phyloP scores from a whole-genome alignment of 2,113 vertebrate genomes.

The Ictalurus furcatus region DNA sequence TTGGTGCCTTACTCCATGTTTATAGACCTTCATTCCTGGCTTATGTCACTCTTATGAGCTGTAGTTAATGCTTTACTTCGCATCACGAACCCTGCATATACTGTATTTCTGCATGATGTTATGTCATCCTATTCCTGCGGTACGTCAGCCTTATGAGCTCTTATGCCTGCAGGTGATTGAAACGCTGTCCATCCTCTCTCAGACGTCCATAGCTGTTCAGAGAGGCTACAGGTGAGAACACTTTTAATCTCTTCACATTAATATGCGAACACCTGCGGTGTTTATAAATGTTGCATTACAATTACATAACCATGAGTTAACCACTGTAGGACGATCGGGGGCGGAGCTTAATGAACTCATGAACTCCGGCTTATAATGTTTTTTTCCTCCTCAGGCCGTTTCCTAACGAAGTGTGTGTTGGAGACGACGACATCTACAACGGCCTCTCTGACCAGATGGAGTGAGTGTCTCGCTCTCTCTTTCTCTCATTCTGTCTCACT shows the following conservation, averaged over 20 bases:
- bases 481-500: neutral
- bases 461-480: slow-evolving; percentile 71
- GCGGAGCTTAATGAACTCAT: neutral
- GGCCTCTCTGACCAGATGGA: slow-evolving; percentile 91
- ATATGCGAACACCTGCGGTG: neutral
- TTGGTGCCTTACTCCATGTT: neutral
- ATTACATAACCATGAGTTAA: neutral
- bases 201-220: slow-evolving; percentile 21
- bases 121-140: neutral
- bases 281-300: neutral
- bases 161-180: slow-evolving; percentile 33
- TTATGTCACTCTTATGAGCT: neutral
- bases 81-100: neutral
- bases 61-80: neutral
- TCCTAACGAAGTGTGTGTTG: slow-evolving; percentile 75
- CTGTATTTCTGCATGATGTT: neutral
- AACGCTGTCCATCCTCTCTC: slow-evolving; percentile 47
- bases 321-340: neutral
- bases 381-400: slow-evolving; percentile 76
- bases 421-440: slow-evolving; percentile 88
- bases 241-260: neutral
- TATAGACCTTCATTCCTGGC: neutral
- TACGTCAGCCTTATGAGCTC: neutral
- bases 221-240: slow-evolving; percentile 44
- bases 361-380: slow-evolving; percentile 24